Conservation (phyloP, 2,797 vertebrate genomes). For the Cichlasoma orientale region DNA sequence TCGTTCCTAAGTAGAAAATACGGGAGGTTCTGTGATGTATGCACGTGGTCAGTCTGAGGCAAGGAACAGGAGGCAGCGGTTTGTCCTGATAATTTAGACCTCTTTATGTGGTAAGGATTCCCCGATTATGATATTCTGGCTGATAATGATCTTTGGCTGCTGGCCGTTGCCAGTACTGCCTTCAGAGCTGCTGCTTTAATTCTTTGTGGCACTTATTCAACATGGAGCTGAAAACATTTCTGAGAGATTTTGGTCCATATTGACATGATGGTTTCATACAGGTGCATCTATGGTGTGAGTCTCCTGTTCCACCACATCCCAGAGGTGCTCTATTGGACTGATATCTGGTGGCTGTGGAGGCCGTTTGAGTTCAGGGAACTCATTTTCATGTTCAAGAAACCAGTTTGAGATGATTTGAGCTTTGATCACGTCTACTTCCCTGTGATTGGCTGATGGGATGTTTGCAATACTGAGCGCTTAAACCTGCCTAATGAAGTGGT, state of each 20-base stretch:
- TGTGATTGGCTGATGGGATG: too few relatives aligned
- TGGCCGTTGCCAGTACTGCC: not conserved
- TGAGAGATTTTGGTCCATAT: not conserved
- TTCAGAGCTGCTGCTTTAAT: not conserved
- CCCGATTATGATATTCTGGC: too few relatives aligned
- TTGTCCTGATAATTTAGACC: not conserved
- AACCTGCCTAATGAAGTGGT: too few relatives aligned
- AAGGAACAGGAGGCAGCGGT: not conserved
- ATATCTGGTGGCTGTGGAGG: not conserved
- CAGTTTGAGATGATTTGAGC: not conserved
- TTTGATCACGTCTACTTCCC: not conserved
- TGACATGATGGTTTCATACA: not conserved
- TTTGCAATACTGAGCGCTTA: too few relatives aligned
- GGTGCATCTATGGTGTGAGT: not conserved
- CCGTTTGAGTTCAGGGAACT: not conserved
- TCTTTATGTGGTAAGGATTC: not conserved
- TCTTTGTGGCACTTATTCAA: not conserved
- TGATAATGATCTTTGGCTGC: not conserved
- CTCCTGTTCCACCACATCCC: not conserved
- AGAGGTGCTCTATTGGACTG: not conserved
- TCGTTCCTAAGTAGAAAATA: not conserved
- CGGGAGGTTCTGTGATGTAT: not conserved
- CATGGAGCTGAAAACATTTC: not conserved
- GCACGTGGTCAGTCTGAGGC: not conserved
- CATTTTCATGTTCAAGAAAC: not conserved